Evolutionary conservation across 2,113 vertebrate genomes (phyloP).

Genomic region (Prietella phreatophila): DNA sequence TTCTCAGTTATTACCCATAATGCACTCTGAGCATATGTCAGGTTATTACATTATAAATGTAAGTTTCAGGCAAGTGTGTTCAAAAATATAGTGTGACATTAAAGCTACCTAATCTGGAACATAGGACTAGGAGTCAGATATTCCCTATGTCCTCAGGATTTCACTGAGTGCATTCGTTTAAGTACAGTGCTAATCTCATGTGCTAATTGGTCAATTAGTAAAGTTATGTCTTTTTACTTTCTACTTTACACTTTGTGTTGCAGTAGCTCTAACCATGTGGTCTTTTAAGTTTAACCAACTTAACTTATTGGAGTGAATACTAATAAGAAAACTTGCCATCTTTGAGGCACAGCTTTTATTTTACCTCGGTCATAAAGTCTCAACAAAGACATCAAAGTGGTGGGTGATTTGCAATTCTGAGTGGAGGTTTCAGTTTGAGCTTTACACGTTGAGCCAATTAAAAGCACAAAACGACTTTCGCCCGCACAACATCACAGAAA

Average conservation of each 20-base stretch:
- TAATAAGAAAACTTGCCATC: neutral
- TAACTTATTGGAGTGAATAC: neutral
- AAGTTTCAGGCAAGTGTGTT: neutral
- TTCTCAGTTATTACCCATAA: neutral
- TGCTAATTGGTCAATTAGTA: neutral
- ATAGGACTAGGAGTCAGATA: neutral
- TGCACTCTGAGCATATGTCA: neutral
- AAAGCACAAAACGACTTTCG: constrained; percentile 3
- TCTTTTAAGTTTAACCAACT: neutral
- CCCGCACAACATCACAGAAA: constrained; percentile 21
- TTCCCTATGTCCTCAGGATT: neutral
- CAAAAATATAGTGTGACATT: neutral
- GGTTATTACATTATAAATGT: neutral
- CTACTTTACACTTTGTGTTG: neutral
- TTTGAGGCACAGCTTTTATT: constrained; percentile 32
- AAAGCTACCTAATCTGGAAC: neutral
- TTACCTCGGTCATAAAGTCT: constrained; percentile 8
- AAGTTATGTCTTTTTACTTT: neutral
- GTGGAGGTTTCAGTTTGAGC: constrained; percentile 19
- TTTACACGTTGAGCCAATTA: constrained; percentile 25
- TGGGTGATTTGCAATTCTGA: constrained; percentile 20
- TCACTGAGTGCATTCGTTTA: neutral
- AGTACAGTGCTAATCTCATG: neutral
- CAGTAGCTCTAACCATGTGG: too few species aligned
- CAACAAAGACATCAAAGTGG: constrained; percentile 17